phyloP scores from a whole-genome alignment of 2,797 vertebrate genomes.

The Dipus sagitta region DNA sequence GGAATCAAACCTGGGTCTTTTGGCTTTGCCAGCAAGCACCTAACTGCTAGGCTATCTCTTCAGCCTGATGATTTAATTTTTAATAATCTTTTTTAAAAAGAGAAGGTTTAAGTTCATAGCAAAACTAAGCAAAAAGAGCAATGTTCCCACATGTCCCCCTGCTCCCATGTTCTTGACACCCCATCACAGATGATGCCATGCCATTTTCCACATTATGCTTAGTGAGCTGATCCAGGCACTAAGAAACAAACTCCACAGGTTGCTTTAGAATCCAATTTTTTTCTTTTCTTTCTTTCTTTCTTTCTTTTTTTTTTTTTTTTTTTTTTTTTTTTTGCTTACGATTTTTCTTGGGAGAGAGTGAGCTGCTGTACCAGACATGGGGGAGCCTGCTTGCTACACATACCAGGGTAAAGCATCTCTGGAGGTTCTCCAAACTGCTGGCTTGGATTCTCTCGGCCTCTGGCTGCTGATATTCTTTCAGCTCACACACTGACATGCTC shows the following conservation, averaged over 20 bases:
- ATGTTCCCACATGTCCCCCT: too few species aligned
- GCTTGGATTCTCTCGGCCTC: background rate
- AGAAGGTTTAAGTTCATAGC: conserved; percentile 26
- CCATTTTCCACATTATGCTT: background rate
- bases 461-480: background rate
- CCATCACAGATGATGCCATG: background rate
- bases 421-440: background rate
- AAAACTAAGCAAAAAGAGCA: background rate
- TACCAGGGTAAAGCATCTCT: background rate
- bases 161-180: too few species aligned
- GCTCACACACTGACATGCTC: background rate
- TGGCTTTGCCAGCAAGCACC: too few species aligned
- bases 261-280: background rate
- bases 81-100: background rate
- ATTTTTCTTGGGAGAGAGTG: background rate
- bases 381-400: background rate
- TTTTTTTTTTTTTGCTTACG: background rate
- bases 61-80: background rate
- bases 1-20: too few species aligned
- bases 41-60: too few species aligned
- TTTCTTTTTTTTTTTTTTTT: background rate
- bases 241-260: background rate
- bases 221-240: background rate
- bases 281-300: background rate
- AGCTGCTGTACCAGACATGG: background rate